Base-by-base conservation (phyloP, 2,113 vertebrate species). In the Chionis minor region DNA sequence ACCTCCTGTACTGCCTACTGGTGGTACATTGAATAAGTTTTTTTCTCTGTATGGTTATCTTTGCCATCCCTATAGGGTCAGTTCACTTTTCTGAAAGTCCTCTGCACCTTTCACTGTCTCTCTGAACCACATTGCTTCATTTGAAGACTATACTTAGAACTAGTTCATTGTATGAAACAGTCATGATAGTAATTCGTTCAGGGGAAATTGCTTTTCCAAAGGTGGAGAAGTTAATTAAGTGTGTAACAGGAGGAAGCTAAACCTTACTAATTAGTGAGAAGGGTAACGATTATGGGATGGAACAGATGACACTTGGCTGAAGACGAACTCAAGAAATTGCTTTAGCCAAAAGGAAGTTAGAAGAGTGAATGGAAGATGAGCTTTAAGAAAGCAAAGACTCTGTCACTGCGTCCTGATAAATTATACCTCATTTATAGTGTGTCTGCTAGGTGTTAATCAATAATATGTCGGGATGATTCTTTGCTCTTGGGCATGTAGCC, bases 161-260 rank as follows among this genome's bases (percentile, higher is more conserved):
- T 75, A 54, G 88, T 58, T 96, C 89, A 93, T 91, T 79, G 88
- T 78, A 95, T 94, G 94, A 72, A 95, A 78, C 82, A 83, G 72
- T 55, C 86, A 49, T 94, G 92, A 84, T 92, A 47, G 92, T 66
- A 96, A 94, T 95, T 95, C 70, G 22, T 97, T 92, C 62, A 58
- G 95, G 83, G 95, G 92, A 97, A 96, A 96, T 97, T 95, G 81
- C 92, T 91, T 97, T 96, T 97, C 86, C 95, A 97, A 91, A 97
- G 96, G 95, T 95, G 95, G 77, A 93, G 83, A 94, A 96, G 95
- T 96, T 97, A 97, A 96, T 96, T 97, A 96, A 94, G 92, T 96
- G 86, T 94, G 85, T 92, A 96, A 92, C 95, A 92, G 91, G 88
- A 96, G 88, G 94, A 94, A 96, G 77, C 95, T 88, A 94, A 95